Evolutionary conservation across 2,113 vertebrate species (phyloP), one percentile per base, ranked within the genome.

Genomic region (Melozone crissalis): DNA sequence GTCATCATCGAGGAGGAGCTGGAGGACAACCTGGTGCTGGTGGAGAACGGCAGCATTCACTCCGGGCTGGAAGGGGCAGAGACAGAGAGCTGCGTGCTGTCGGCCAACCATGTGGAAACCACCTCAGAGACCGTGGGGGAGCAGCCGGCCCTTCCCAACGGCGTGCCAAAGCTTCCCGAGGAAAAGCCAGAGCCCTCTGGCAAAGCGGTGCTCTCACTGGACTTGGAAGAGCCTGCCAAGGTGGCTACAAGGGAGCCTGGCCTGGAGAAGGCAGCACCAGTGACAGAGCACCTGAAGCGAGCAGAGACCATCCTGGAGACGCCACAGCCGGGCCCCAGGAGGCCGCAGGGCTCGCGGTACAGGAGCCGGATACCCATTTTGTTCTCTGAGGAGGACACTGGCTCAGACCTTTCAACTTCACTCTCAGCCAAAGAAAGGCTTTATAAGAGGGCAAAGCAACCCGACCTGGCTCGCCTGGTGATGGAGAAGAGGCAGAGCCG

Each of bases 361-460:
- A 97, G 97, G 46, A 99, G 99, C 90, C 98, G 99, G 15, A 99
- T 99, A 73, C 99, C 99, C 6, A 92, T 99, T 28, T 97, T 99
- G 68, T 94, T 99, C 65, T 98, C 98, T 0, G 99, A 99, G 90
- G 99, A 99, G 82, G 98, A 99, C 77, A 98, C 98, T 0, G 98
- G 98, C 44, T 98, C 98, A 2, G 99, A 99, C 41, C 97, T 97
- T 83, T 99, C 99, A 0, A 98, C 98, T 49, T 98, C 98, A 0
- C 11, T 97, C 94, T 95, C 98, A 6, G 97, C 97, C 97, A 98
- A 97, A 95, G 98, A 98, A 65, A 96, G 97, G 79, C 97, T 98
- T 77, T 96, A 97, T 93, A 98, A 98, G 97, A 96, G 98, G 49
- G 89, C 96, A 33, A 97, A 96, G 37, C 98, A 98, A 51, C 98